Base-by-base conservation (phyloP, 2,888 invertebrate genomes). In the Cryptocephalus moraei region DNA sequence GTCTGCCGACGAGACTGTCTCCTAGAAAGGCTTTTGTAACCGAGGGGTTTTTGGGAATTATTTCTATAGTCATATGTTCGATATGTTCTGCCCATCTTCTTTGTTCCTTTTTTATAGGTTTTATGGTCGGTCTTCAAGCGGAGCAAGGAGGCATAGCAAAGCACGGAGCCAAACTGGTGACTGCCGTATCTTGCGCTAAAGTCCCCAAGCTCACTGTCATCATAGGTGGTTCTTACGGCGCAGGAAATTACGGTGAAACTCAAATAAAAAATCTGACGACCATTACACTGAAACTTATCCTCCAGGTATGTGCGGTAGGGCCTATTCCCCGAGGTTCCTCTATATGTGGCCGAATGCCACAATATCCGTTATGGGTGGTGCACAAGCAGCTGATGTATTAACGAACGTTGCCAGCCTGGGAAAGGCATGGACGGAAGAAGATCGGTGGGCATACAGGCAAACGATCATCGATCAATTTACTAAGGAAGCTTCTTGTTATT, bases 311-410 rank as follows among this genome's bases (percentile, higher is more conserved):
- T 86, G 87, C 61, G 87, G 87, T 4, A 75, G 87, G 33, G 79
- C 87, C 0, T 88, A 82, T 65, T 86, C 87, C 0, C 97, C 99
- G 0, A 78, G 95, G 59, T 99, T 99, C 66, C 71, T 99, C 41
- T 99, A 90, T 70, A 90, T 91, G 85, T 99, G 99, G 99, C 99
- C 99, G 0, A 99, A 97, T 70, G 82, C 97, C 0, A 81, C 90
- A 54, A 94, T 97, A 62, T 91, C 94, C 1, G 95, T 99, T 4
- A 99, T 99, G 99, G 99, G 95, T 39, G 99, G 97, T 0, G 87
- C 87, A 55, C 97, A 99, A 71, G 96, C 96, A 3, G 96, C 93
- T 2, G 88, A 89, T 46, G 96, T 97, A 3, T 69, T 99, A 54
- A 86, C 89, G 0, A 86, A 93, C 69, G 86, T 97, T 42, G 86